These are phyloP conservation scores for Terrapene triunguis DNA, from an alignment of 2,113 vertebrate species.

Conservation along the genomic window DNA sequence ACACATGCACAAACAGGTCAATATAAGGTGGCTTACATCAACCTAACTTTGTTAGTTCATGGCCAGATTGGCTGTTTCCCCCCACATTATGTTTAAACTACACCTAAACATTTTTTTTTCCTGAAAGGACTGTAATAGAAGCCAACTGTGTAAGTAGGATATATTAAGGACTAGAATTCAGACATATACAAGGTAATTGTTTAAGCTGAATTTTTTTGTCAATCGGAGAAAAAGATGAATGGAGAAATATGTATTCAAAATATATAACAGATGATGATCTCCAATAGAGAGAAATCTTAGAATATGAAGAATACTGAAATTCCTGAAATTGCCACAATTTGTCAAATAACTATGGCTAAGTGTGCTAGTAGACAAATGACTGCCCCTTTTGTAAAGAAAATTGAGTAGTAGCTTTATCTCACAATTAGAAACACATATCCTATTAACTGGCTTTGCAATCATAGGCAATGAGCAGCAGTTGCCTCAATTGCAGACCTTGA, in stretches of 20 bases:
- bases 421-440: background rate
- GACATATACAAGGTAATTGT: constrained; percentile 9
- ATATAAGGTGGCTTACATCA: too few species aligned
- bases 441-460: background rate
- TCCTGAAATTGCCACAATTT: background rate
- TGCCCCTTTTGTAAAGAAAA: background rate
- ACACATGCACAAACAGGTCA: too few species aligned
- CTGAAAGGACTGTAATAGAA: constrained; percentile 36
- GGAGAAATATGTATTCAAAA: constrained; percentile 12
- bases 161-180: background rate
- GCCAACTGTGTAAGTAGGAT: background rate
- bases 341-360: background rate
- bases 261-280: background rate
- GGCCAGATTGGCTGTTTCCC: constrained; percentile 53
- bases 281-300: background rate
- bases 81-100: constrained; percentile 44
- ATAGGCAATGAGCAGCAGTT: background rate
- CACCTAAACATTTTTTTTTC: constrained; percentile 3
- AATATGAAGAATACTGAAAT: background rate
- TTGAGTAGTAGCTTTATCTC: background rate
- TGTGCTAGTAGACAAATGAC: background rate
- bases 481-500: background rate
- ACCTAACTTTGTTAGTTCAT: background rate
- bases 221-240: background rate
- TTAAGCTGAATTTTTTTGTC: constrained; percentile 35